Conservation (phyloP, 2,113 vertebrate genomes). For the Zapus hudsonius region DNA sequence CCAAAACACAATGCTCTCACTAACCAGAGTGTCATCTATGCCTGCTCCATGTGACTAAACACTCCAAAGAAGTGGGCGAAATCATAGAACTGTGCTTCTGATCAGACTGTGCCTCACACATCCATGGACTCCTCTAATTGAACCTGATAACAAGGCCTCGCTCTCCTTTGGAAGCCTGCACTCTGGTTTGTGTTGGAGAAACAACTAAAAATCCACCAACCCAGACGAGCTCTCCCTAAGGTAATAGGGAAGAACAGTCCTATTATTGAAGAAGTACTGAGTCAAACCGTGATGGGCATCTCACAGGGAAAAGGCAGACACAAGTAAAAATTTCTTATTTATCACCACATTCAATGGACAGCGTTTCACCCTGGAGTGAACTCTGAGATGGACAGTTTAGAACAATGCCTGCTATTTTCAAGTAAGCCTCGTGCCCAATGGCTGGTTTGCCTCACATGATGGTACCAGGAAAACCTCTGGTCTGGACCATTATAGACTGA, state of each 20-base stretch:
- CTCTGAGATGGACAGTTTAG: background rate
- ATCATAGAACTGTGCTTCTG: background rate
- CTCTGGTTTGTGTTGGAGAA: slow-evolving; percentile 37
- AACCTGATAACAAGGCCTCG: background rate
- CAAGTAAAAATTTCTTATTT: background rate
- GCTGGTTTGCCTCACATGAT: accelerated
- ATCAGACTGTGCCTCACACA: background rate
- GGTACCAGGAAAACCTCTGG: background rate
- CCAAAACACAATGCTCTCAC: background rate
- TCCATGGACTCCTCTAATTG: background rate
- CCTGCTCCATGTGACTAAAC: background rate
- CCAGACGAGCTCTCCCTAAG: background rate
- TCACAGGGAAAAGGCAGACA: background rate
- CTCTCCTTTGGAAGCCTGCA: slow-evolving; percentile 14
- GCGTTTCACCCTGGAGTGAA: background rate
- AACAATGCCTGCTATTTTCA: background rate
- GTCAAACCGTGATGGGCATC: background rate
- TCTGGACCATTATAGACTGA: background rate
- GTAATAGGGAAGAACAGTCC: background rate
- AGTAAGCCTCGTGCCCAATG: background rate
- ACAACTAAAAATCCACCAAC: slow-evolving; percentile 57
- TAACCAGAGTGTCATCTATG: accelerated
- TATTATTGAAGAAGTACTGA: background rate
- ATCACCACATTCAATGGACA: background rate
- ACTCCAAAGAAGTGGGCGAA: accelerated